Conservation (phyloP, 2,113 vertebrate species). For the Hippocampus abdominalis region DNA sequence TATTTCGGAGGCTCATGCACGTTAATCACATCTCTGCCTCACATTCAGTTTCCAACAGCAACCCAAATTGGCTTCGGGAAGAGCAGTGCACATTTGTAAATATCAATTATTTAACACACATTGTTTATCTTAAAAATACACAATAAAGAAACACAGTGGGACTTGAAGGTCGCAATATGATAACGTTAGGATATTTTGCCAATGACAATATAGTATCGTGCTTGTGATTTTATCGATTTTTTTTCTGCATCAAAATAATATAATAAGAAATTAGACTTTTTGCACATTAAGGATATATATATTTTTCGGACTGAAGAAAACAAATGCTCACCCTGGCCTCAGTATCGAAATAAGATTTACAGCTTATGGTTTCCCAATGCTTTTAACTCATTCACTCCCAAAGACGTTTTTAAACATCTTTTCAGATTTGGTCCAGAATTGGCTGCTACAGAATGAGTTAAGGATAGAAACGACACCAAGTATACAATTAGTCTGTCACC, state of each 20-base stretch:
- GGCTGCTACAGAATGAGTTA: no score
- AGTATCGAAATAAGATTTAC: no score
- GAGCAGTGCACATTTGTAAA: constrained; percentile 8
- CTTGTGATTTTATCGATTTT: no score
- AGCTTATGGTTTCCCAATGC: neutral
- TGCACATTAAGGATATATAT: neutral
- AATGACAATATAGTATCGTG: neutral
- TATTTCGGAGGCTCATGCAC: constrained; percentile 37
- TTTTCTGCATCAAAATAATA: no score
- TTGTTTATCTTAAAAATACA: neutral
- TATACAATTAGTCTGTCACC: no score
- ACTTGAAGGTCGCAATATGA: neutral
- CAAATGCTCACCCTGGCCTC: neutral
- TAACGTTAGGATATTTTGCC: neutral
- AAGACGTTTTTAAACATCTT: no score
- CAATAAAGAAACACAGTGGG: neutral
- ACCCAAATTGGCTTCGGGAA: constrained; percentile 20
- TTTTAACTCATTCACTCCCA: no score
- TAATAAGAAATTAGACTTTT: no score
- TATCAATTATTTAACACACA: neutral
- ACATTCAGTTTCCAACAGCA: constrained; percentile 28
- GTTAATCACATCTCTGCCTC: constrained; percentile 36
- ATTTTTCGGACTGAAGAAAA: neutral
- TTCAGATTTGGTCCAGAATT: no score
- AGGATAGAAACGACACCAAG: no score